Evolutionary conservation across 1,140 invertebrate genomes (phyloP).

Genomic region (Araneus ventricosus): DNA sequence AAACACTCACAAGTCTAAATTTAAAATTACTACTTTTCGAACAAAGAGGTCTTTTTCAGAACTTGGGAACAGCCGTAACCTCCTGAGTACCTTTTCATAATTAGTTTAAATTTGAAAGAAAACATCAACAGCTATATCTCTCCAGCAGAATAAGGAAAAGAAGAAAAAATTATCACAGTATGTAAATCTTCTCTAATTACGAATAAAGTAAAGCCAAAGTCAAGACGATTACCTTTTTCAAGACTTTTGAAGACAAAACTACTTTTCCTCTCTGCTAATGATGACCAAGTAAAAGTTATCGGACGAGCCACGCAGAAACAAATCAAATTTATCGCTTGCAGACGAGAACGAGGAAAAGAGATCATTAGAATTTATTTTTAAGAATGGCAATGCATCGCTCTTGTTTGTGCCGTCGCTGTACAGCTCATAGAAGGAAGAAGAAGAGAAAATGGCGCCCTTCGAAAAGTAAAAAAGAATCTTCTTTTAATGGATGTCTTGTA

Average conservation of each 20-base stretch:
- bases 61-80: too few relatives aligned
- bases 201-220: conserved; percentile 6
- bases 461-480: conserved; percentile 6
- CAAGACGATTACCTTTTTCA: conserved; percentile 37
- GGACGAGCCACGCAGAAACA: conserved; percentile 42
- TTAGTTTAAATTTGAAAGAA: conserved; percentile 35
- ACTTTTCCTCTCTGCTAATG: conserved; percentile 21
- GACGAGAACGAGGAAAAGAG: conserved; percentile 50
- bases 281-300: conserved; percentile 59
- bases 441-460: conserved; percentile 38
- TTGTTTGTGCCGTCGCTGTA: conserved; percentile 26
- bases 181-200: conserved; percentile 51
- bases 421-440: neutral
- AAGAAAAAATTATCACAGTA: neutral
- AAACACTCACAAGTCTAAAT: too few relatives aligned
- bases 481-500: conserved; percentile 41
- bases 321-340: conserved; percentile 62
- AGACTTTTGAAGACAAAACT: conserved; percentile 14
- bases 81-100: conserved; percentile 28
- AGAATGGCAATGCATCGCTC: conserved; percentile 52
- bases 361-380: conserved; percentile 67
- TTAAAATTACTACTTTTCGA: too few relatives aligned
- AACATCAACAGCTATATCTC: neutral
- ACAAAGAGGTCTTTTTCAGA: too few relatives aligned
- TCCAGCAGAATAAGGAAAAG: neutral